Base-by-base conservation (phyloP, 2,113 vertebrate genomes). In the Crotalus helleri region DNA sequence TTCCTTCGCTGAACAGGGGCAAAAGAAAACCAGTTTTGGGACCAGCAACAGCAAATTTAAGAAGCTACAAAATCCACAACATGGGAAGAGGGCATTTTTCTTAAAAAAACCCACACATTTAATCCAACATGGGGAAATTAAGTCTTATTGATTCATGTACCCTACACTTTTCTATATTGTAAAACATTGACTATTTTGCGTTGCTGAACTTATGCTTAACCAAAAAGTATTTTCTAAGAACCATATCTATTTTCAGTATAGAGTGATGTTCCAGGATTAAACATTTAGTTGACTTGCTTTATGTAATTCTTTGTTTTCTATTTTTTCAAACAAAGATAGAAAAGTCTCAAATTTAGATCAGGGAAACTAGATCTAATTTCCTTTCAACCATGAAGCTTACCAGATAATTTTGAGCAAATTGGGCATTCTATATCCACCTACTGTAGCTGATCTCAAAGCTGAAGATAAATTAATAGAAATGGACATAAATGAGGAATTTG, bases 81-180 rank as follows among this genome's bases (percentile, higher is more conserved):
- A 57, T 57, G 19, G 17, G 49, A 8, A 8, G 49, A 7, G 49
- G 49, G 49, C 7, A 51, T 51, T 51, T 51, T 51, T 51, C 49
- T 51, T 51, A 1, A 57, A 57, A 57, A 57, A 57, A 57, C 5
- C 4, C 54, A 55, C 3, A 1, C 15, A 19, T 19, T 57, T 57
- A 90, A 81, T 86, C 46, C 33, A 87, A 57, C 91, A 96, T 53
- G 92, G 93, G 85, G 19, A 96, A 94, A 95, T 74, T 51, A 91
- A 96, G 93, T 46, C 24, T 87, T 0, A 92, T 85, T 23, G 9
- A 90, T 85, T 95, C 74, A 64, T 94, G 96, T 95, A 85, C 55
- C n/a, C 61, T 94, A 2, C 53, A n/a, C 49, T 51, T 85, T 85
- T 58, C 44, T 93, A 54, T 54, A 29, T 29, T 51, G 44, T 17